Conservation (phyloP, 2,888 invertebrate species). For the Dicyrtomina minuta region DNA sequence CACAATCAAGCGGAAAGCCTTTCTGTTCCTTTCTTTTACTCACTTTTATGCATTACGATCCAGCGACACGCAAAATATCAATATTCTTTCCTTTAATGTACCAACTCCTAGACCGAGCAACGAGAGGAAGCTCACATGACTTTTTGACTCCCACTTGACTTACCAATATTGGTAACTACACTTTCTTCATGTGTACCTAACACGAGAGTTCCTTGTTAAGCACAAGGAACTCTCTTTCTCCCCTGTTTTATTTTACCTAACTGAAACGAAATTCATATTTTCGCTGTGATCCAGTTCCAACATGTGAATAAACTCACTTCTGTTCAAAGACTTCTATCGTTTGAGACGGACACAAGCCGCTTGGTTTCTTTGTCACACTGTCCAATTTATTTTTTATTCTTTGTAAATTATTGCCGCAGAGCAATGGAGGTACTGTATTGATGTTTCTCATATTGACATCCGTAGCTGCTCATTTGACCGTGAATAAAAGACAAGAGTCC, state of each 20-base stretch:
- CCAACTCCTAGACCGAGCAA: constrained; percentile 1
- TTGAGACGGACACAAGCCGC: background rate
- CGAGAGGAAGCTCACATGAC: constrained; percentile 5
- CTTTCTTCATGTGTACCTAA: background rate
- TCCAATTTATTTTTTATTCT: constrained; percentile 21
- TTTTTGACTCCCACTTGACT: background rate
- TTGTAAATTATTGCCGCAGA: constrained; percentile 16
- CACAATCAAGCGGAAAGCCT: constrained; percentile 23
- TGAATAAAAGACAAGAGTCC: constrained; percentile 6
- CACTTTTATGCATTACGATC: constrained; percentile 42
- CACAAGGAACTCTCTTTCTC: background rate
- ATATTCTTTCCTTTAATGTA: constrained; percentile 17
- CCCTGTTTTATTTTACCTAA: background rate
- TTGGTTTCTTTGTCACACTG: constrained; percentile 1
- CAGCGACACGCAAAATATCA: constrained; percentile 47
- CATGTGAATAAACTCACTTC: background rate
- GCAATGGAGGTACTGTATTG: constrained; percentile 18
- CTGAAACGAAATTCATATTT: too few relatives aligned
- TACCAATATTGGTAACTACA: constrained; percentile 11
- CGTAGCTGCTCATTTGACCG: constrained; percentile 19
- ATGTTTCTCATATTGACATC: constrained; percentile 16
- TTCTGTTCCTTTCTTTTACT: constrained; percentile 25
- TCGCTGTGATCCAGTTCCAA: background rate
- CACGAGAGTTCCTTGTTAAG: background rate
- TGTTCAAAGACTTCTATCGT: background rate